Base-by-base conservation (phyloP, 2,797 vertebrate species). In the Aselliscus stoliczkanus region DNA sequence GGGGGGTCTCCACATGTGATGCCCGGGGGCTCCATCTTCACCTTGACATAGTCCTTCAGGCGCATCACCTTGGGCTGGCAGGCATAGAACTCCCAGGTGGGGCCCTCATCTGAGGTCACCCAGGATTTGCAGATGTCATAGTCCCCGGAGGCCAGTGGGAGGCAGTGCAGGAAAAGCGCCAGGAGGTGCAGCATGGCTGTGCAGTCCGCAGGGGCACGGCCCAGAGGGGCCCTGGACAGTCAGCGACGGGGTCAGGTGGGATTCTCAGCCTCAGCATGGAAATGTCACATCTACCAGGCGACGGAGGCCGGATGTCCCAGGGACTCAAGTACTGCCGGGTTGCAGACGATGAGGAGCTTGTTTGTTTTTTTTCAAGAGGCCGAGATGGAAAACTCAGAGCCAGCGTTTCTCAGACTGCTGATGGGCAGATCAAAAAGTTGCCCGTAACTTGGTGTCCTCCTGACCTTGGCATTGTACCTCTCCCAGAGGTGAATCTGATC, bases 111-210 rank as follows among this genome's bases (percentile, higher is more conserved):
- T 1, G 99, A 99, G 98, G 99, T 99, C 98, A 99, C 99, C 98
- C 99, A 99, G 98, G 99, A 99, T 98, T 99, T 99, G 98, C 99
- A 99, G 98, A 99, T 99, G 98, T 99, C 99, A 95, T 99, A 99
- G 98, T 99, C 99, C 98, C 98, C 99, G 98, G 98, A 98, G 86
- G 99, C 98, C 98, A 98, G 98, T 80, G 99, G 98, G 97, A 99
- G 97, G 97, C 98, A 99, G 97, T 98, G 99, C 98, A 99, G 97
- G 97, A 99, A 93, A 98, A 98, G 96, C 2, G 96, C 98, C 79
- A 98, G 98, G 98, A 99, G 98, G 96, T 93, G 98, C 98, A 99
- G 99, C 99, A 99, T 99, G 99, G 99, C 99, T 98, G 97, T 70
- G 64, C 97, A 20, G 44, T 94, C 91, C 7, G 58, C 75, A 72